Evolutionary conservation across 2,797 vertebrate genomes (phyloP), one percentile per base, ranked within the genome.

Genomic region (Eutrigla gurnardus): DNA sequence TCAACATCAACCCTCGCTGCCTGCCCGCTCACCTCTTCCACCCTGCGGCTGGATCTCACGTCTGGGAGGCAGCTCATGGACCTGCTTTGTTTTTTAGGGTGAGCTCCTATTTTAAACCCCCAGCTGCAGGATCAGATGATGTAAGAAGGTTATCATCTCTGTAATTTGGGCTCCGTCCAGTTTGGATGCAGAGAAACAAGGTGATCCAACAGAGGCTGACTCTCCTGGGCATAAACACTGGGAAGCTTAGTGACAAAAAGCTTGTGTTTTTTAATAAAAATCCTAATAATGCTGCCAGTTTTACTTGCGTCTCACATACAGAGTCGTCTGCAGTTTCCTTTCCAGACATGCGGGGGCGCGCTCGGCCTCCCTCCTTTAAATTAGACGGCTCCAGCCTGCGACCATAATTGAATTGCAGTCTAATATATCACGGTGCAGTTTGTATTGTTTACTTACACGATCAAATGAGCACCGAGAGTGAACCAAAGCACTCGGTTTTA

Each of bases 271-370:
- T 46, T 45, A 45, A 43, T 4, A 11, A 12, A 4, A 64, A 66
- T 37, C 50, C 25, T 10, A 25, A 57, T 14, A n/a, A 32, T 42
- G 47, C 70, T 15, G 35, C 6, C 37, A 36, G 4, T 25, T 3
- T 53, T 40, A 43, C 58, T 2, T 36, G 15, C 35, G 14, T 6
- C 47, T 57, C 43, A 43, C 57, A 37, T 7, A n/a, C 58, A 8
- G 35, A 43, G 4, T n/a, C 47, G 9, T 2, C 8, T 7, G 62
- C 69, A 49, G 53, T 55, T 91, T 69, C 84, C 67, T 15, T 37
- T 67, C 40, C 80, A 53, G 78, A 43, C 90, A 57, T 3, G 5
- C 32, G 90, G 84, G 35, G 91, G 90, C 90, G 89, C 91, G 86
- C 78, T 18, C 77, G 35, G 13, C 47, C 61, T 57, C 54, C 33